Evolutionary conservation across 2,113 vertebrate genomes (phyloP).

Genomic region (Aspiorhynchus laticeps): DNA sequence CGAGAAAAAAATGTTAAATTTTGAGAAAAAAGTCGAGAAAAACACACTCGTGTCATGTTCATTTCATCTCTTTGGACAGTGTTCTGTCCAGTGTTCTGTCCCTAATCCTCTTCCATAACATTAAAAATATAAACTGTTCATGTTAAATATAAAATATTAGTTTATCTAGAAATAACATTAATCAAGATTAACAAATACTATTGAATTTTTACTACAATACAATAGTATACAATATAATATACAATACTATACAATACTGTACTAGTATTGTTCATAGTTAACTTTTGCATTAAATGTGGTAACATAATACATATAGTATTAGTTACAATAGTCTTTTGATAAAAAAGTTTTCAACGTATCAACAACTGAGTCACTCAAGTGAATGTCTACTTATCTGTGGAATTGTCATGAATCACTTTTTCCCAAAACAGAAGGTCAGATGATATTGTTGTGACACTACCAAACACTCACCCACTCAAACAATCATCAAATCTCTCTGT

Average conservation of each 20-base stretch:
- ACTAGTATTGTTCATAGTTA: background rate
- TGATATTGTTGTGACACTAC: background rate
- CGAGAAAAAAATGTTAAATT: too few species aligned
- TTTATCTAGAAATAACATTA: background rate
- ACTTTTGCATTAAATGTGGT: background rate
- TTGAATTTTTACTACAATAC: too few species aligned
- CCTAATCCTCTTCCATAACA: too few species aligned
- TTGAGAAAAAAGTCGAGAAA: too few species aligned
- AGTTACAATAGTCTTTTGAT: background rate
- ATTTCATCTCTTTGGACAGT: too few species aligned
- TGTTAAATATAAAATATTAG: background rate
- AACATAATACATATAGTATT: too few species aligned
- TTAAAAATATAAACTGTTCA: background rate
- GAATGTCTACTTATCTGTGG: background rate
- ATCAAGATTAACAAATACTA: background rate
- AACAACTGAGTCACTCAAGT: background rate
- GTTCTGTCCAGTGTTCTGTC: too few species aligned
- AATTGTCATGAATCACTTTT: background rate
- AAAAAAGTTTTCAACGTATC: background rate
- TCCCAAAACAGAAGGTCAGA: background rate
- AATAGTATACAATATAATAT: too few species aligned
- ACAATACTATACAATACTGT: too few species aligned
- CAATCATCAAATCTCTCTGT: constrained; percentile 86
- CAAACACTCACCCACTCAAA: constrained; percentile 71
- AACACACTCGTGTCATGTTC: too few species aligned